A percentile compares a stretch with the other conserved stretches of the same genome.
Conservation (phyloP, 2,888 invertebrate species). For the Podabrus alpinus region DNA sequence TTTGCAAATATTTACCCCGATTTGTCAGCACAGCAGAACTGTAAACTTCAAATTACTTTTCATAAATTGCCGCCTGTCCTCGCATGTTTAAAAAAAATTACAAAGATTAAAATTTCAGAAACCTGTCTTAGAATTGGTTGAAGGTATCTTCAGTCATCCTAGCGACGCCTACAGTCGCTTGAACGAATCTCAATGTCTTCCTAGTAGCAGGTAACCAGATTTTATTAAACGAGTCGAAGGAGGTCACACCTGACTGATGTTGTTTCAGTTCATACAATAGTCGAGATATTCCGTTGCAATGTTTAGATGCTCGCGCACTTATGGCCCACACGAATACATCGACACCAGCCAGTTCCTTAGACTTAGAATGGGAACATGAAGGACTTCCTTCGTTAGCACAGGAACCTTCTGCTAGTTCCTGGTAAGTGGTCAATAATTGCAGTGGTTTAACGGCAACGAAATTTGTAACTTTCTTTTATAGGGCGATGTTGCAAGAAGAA, state of each 20-base stretch:
- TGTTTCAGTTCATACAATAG: constrained; percentile 48
- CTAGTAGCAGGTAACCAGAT: constrained; percentile 48
- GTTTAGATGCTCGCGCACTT: constrained; percentile 62
- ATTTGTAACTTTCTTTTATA: constrained; percentile 8
- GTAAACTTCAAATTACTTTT: background rate
- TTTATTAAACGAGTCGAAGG: background rate
- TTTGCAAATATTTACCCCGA: background rate
- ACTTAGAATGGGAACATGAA: constrained; percentile 75
- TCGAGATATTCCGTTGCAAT: constrained; percentile 63
- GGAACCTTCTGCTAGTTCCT: constrained; percentile 52
- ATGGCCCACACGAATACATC: constrained; percentile 54
- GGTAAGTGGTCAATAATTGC: constrained; percentile 38
- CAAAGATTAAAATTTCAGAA: constrained; percentile 41
- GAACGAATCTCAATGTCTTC: constrained; percentile 51
- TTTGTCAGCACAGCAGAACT: constrained; percentile 11
- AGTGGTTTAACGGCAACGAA: background rate
- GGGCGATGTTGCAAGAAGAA: constrained; percentile 38
- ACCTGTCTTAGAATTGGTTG: constrained; percentile 53
- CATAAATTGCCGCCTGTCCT: background rate
- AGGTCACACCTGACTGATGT: background rate
- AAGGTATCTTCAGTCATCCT: constrained; percentile 50
- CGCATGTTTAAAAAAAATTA: background rate
- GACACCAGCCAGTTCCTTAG: constrained; percentile 69
- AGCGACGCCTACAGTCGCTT: constrained; percentile 50
- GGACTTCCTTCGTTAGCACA: constrained; percentile 52